A percentile compares a stretch with the other conserved stretches of the same genome.
Evolutionary conservation across 1,140 invertebrate species (phyloP).

Genomic region (Adelges cooleyi): DNA sequence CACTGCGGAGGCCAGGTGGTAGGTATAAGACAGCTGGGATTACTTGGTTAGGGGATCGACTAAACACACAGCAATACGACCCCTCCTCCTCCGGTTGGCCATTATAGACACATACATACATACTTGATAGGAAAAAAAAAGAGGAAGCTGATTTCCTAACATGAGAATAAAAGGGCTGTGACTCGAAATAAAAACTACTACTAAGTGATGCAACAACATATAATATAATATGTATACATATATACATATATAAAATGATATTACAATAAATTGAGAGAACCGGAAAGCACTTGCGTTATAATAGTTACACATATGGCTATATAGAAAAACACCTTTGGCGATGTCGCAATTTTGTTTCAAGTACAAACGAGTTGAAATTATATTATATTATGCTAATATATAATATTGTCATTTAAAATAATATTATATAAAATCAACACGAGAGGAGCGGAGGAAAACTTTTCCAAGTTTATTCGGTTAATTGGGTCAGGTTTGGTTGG

Average conservation of each 20-base stretch:
- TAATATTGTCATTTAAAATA: too few relatives aligned
- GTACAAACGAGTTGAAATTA: too few relatives aligned
- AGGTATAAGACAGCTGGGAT: constrained; percentile 27
- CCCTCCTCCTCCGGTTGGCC: constrained; percentile 9
- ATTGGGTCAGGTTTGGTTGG: too few relatives aligned
- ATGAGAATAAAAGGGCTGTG: constrained; percentile 7
- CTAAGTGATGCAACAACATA: constrained; percentile 14
- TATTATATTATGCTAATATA: too few relatives aligned
- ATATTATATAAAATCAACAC: too few relatives aligned
- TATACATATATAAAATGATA: too few relatives aligned
- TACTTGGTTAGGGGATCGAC: constrained; percentile 26
- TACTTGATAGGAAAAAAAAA: constrained; percentile 25
- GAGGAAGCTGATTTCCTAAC: constrained; percentile 28
- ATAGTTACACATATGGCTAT: too few relatives aligned
- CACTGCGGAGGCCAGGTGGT: constrained; percentile 27
- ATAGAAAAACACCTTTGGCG: too few relatives aligned
- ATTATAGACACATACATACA: constrained; percentile 6
- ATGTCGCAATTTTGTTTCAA: background rate
- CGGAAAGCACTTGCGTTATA: constrained; percentile 3
- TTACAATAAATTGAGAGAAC: too few relatives aligned
- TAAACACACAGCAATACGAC: constrained; percentile 10
- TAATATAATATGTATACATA: too few relatives aligned
- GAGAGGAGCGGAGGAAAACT: too few relatives aligned
- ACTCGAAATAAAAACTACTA: constrained; percentile 2
- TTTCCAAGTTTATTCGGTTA: too few relatives aligned